A percentile compares a stretch with the other conserved stretches of the same genome.
Conservation (phyloP, 2,113 vertebrate species). For the Sebastes fasciatus region DNA sequence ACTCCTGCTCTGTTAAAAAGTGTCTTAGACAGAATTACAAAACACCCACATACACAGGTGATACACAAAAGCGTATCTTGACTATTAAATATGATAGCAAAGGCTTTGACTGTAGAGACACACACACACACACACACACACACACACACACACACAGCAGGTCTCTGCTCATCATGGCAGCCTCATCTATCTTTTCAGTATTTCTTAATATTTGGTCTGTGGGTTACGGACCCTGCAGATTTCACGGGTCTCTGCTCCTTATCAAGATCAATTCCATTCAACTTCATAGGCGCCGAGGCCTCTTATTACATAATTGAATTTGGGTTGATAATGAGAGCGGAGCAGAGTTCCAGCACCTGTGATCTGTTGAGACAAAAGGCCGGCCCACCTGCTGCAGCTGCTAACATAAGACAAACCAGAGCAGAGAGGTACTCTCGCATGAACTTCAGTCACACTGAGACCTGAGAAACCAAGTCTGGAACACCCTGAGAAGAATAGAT, state of each 20-base stretch:
- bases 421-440: constrained; percentile 23
- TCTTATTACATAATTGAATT: constrained; percentile 79
- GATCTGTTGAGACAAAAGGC: constrained; percentile 50
- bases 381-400: constrained; percentile 51
- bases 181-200: constrained; percentile 72
- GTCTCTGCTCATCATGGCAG: constrained; percentile 47
- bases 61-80: constrained; percentile 13
- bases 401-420: constrained; percentile 55
- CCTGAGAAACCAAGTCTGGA: not conserved
- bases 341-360: constrained; percentile 66
- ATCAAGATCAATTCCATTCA: constrained; percentile 79
- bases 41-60: not conserved
- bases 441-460: constrained; percentile 4
- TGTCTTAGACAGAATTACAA: constrained; percentile 3
- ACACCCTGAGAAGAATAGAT: not conserved
- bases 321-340: constrained; percentile 73
- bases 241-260: constrained; percentile 77
- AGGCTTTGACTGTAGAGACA: not conserved
- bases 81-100: constrained; percentile 32
- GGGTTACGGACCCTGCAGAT: constrained; percentile 75
- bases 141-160: constrained; percentile 27
- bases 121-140: constrained; percentile 11
- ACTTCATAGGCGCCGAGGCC: constrained; percentile 64
- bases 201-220: constrained; percentile 79
- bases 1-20: constrained; percentile 10